Percentiles rank a stretch among this genome's conserved stretches.
These are phyloP conservation scores for Pantherophis guttatus DNA, from an alignment of 2,113 vertebrate genomes.

Conservation along the genomic window DNA sequence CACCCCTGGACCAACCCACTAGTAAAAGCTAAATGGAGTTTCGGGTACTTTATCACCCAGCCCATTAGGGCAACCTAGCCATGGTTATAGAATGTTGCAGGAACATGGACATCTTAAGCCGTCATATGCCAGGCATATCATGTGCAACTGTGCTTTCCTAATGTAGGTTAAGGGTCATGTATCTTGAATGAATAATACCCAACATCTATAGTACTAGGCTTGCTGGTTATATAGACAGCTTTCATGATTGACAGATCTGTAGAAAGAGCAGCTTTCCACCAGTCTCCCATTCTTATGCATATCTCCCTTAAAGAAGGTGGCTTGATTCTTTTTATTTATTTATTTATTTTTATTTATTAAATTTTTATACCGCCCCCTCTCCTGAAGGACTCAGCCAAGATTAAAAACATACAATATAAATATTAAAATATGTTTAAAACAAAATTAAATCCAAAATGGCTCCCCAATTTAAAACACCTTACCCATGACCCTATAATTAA, in stretches of 20 bases:
- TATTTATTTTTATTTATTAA: too few relatives aligned
- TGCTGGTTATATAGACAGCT: neutral
- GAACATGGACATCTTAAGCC: neutral
- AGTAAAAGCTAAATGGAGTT: neutral
- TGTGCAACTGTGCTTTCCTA: neutral
- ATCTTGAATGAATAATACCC: neutral
- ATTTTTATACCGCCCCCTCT: too few relatives aligned
- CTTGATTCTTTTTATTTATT: neutral
- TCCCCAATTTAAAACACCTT: too few relatives aligned
- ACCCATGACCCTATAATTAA: too few relatives aligned
- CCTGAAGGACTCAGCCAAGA: too few relatives aligned
- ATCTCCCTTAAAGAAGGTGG: neutral
- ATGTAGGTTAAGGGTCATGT: neutral
- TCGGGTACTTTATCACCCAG: neutral
- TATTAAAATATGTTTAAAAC: too few relatives aligned
- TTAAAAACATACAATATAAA: too few relatives aligned
- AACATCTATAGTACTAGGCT: neutral
- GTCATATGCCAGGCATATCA: neutral
- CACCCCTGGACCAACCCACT: neutral
- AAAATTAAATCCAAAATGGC: too few relatives aligned
- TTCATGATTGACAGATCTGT: neutral
- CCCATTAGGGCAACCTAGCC: neutral
- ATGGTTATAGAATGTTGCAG: neutral
- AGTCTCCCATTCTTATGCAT: neutral
- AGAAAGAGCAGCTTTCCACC: neutral